phyloP scores from a whole-genome alignment of 2,888 invertebrate genomes.

The Ellobium chinense region DNA sequence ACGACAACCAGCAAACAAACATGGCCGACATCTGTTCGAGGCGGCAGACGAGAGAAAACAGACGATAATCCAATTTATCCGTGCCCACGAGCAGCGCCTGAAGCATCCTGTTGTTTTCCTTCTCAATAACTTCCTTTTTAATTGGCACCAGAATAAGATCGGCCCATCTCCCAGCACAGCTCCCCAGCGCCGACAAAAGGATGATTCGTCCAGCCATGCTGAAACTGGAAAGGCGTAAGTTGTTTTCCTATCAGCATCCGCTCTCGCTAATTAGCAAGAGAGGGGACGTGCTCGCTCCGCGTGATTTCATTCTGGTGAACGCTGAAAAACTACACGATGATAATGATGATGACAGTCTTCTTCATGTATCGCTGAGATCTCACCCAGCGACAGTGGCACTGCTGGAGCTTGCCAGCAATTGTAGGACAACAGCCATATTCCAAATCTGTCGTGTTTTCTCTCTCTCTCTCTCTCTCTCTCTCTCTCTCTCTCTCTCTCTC shows the following conservation, averaged over 20 bases:
- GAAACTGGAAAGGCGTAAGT: not conserved
- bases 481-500: no score
- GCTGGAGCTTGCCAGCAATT: no score
- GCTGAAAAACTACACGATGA: no score
- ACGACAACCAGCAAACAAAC: slow-evolving; percentile 33
- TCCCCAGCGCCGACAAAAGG: not conserved
- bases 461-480: no score
- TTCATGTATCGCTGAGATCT: no score
- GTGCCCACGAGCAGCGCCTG: slow-evolving; percentile 4
- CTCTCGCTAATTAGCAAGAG: not conserved
- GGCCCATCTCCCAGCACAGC: not conserved
- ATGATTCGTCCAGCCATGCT: not conserved
- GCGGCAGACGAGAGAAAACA: slow-evolving; percentile 24
- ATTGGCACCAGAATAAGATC: slow-evolving; percentile 16
- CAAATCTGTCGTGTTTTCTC: no score
- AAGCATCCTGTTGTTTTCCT: slow-evolving; percentile 19
- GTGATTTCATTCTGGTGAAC: no score
- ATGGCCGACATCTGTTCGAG: slow-evolving; percentile 40
- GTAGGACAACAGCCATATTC: no score
- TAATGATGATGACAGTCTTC: no score
- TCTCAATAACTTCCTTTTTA: slow-evolving; percentile 23
- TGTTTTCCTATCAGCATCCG: slow-evolving; percentile 7
- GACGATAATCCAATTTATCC: slow-evolving; percentile 40
- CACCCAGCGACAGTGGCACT: no score
- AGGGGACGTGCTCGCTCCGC: no score